Evolutionary conservation across 2,888 invertebrate genomes (phyloP).

Genomic region (Hydriomena furcata): DNA sequence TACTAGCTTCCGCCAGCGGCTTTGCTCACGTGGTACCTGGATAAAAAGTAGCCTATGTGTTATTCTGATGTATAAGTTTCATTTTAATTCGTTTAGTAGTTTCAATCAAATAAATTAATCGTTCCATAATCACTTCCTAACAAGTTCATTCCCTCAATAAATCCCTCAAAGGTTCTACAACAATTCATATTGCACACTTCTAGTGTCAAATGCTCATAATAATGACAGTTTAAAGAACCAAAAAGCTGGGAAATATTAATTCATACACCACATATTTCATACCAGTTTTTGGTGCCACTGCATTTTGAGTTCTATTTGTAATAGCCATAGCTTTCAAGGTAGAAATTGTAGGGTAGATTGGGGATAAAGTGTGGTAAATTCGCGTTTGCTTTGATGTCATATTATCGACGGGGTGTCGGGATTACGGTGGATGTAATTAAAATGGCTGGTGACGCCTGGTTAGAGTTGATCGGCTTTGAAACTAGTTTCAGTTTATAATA

Average conservation of each 20-base stretch:
- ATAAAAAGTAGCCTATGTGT: too few species aligned
- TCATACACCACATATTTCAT: slow-evolving; percentile 34
- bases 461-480: slow-evolving; percentile 25
- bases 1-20: too few species aligned
- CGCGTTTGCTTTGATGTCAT: slow-evolving; percentile 63
- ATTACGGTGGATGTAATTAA: slow-evolving; percentile 58
- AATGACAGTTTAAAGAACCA: slow-evolving; percentile 49
- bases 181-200: slow-evolving; percentile 63
- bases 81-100: too few species aligned
- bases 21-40: too few species aligned
- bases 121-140: slow-evolving; percentile 21
- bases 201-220: slow-evolving; percentile 68
- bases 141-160: slow-evolving; percentile 33
- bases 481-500: too few species aligned
- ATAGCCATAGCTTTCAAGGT: neutral
- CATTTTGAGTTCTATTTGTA: slow-evolving; percentile 22
- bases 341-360: neutral
- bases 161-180: slow-evolving; percentile 60
- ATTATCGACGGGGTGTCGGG: slow-evolving; percentile 59
- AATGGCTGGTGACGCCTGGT: slow-evolving; percentile 33
- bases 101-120: slow-evolving; percentile 22
- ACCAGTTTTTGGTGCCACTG: neutral
- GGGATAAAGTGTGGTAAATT: slow-evolving; percentile 40
- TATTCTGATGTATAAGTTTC: too few species aligned
- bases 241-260: slow-evolving; percentile 71